Conservation (phyloP, 1,140 invertebrate genomes). For the Polypedilum pembai region DNA sequence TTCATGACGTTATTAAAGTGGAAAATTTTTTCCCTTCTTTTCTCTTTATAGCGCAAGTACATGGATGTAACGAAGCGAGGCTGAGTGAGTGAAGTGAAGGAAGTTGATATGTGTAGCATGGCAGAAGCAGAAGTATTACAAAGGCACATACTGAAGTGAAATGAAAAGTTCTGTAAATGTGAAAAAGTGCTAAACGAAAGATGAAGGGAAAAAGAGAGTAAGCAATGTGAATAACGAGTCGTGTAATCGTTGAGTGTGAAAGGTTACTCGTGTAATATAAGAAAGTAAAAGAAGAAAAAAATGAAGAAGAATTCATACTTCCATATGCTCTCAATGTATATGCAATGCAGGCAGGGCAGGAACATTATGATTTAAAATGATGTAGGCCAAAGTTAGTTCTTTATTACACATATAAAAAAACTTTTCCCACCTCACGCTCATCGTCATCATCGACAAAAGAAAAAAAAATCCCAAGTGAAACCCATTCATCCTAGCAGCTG, state of each 20-base stretch:
- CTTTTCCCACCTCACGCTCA: neutral
- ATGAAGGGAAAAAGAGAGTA: neutral
- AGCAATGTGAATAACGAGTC: neutral
- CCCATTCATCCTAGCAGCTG: neutral
- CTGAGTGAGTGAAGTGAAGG: neutral
- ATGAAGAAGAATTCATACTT: neutral
- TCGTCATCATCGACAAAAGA: neutral
- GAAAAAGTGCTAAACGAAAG: neutral
- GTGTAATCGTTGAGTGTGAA: neutral
- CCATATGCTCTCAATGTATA: no score
- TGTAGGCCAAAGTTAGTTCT: conserved; percentile 4
- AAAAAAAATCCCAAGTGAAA: no score
- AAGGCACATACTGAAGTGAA: no score
- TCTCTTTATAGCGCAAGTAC: neutral
- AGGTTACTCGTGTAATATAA: neutral
- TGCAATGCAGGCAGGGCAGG: neutral
- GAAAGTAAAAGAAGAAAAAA: neutral
- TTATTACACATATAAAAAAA: neutral
- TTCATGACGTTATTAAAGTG: conserved; percentile 2
- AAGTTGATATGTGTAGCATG: neutral
- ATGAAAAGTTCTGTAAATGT: no score
- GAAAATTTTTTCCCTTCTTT: neutral
- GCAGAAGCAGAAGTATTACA: neutral
- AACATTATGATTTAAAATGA: conserved; percentile 26
- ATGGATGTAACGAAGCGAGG: neutral